phyloP scores from a whole-genome alignment of 2,797 vertebrate species.

The Poecilia velifera region DNA sequence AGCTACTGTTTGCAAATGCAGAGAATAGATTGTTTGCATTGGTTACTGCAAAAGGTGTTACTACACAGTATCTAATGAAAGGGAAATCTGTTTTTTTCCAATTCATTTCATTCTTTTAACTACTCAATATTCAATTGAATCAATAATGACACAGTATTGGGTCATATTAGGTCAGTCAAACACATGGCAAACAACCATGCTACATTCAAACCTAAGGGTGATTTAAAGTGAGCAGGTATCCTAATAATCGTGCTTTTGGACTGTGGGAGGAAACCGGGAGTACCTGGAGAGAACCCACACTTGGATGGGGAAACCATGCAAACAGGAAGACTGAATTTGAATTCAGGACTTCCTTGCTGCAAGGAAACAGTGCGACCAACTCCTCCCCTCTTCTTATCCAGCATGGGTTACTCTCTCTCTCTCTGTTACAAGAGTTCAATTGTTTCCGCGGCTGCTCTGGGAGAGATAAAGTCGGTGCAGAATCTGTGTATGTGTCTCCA shows the following conservation, averaged over 20 bases:
- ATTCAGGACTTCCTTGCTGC: not conserved
- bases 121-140: not conserved
- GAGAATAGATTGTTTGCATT: not conserved
- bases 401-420: slow-evolving; percentile 35
- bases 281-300: not conserved
- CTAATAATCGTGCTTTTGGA: not conserved
- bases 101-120: not conserved
- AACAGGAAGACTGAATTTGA: not conserved
- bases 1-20: not conserved
- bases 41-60: not conserved
- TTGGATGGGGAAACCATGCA: not conserved
- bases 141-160: not conserved
- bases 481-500: slow-evolving; percentile 8
- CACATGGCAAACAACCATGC: not conserved
- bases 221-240: not conserved
- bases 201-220: not conserved
- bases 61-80: too few species aligned
- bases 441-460: slow-evolving; percentile 47
- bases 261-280: not conserved
- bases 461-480: slow-evolving; percentile 30
- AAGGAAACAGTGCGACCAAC: slow-evolving; percentile 21
- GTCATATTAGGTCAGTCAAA: not conserved
- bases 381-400: slow-evolving; percentile 35
- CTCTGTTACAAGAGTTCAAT: slow-evolving; percentile 61
- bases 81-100: not conserved